Percentiles rank a stretch among this genome's conserved stretches.
These are phyloP conservation scores for Mongoloraphidia duomilia DNA, from an alignment of 2,888 invertebrate species.

Conservation along the genomic window DNA sequence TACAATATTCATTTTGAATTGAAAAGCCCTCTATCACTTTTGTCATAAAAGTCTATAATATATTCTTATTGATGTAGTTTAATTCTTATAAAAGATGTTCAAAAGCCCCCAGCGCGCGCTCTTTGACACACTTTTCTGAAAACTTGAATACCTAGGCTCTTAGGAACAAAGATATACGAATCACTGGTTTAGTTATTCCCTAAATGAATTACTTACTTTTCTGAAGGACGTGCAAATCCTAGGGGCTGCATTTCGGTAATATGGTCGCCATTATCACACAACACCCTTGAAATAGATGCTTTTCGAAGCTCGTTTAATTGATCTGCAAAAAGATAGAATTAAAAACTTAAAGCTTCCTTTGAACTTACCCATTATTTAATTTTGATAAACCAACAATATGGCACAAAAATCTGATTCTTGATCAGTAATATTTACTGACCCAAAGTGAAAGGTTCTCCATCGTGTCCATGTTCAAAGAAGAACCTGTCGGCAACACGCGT, in stretches of 20 bases:
- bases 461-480: constrained; percentile 63
- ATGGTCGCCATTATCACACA: constrained; percentile 67
- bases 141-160: neutral
- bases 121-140: neutral
- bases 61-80: too few species aligned
- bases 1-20: neutral
- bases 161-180: neutral
- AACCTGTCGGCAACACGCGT: constrained; percentile 75
- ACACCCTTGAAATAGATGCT: constrained; percentile 56
- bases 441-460: constrained; percentile 46
- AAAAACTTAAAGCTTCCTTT: neutral
- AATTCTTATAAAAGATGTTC: too few species aligned
- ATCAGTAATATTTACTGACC: constrained; percentile 27
- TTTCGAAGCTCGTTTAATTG: constrained; percentile 69
- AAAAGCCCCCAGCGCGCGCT: too few species aligned
- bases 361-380: neutral
- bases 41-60: neutral
- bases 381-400: neutral
- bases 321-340: constrained; percentile 18
- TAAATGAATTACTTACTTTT: constrained; percentile 30
- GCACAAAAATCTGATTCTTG: neutral
- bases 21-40: neutral
- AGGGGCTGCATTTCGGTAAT: constrained; percentile 49
- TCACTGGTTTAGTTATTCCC: neutral
- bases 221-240: constrained; percentile 50